Conservation (phyloP, 2,888 invertebrate species). For the Sinodicranocentrus sp. region DNA sequence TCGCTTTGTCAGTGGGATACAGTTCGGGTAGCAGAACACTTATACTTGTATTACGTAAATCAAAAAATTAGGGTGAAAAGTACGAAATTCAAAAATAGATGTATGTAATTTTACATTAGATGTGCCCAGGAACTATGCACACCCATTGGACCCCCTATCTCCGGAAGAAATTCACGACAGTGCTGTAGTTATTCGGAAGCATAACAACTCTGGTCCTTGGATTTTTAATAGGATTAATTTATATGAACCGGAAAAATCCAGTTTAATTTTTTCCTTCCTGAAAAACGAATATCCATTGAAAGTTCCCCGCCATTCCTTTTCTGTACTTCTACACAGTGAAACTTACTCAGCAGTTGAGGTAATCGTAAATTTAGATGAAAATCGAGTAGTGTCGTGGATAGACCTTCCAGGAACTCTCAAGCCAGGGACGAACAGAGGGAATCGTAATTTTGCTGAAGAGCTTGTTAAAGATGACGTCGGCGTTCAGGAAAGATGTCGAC, state of each 20-base stretch:
- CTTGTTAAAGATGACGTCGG: constrained; percentile 8
- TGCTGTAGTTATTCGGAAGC: constrained; percentile 7
- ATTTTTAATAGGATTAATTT: constrained; percentile 41
- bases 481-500: constrained; percentile 20
- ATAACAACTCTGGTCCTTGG: constrained; percentile 26
- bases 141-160: constrained; percentile 50
- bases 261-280: constrained; percentile 28
- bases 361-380: constrained; percentile 29
- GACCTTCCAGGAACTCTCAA: constrained; percentile 1
- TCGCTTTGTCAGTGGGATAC: too few relatives aligned
- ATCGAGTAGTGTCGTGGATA: constrained; percentile 27
- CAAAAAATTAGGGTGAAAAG: too few relatives aligned
- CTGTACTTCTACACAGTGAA: constrained; percentile 30
- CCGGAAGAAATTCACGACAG: constrained; percentile 35
- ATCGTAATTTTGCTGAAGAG: constrained; percentile 17
- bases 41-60: too few relatives aligned
- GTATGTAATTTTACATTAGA: neutral
- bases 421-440: constrained; percentile 16
- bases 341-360: constrained; percentile 13
- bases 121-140: neutral
- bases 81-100: too few relatives aligned
- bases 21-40: too few relatives aligned
- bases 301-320: constrained; percentile 31
- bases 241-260: constrained; percentile 39
- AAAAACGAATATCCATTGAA: constrained; percentile 1